Conservation (phyloP, 2,113 vertebrate genomes). For the Calidris pugnax region DNA sequence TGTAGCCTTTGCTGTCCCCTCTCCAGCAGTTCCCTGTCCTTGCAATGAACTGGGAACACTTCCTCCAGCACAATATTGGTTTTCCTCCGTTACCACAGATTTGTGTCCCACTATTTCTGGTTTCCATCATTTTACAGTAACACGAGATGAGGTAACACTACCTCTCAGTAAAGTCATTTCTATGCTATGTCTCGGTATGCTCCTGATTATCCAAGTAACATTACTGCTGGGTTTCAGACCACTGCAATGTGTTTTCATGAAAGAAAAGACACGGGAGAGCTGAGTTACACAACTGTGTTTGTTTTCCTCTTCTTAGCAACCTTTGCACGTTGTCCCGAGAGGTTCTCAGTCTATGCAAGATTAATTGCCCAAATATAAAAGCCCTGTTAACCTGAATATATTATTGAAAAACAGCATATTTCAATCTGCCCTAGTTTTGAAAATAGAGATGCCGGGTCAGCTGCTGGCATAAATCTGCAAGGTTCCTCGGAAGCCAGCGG, state of each 20-base stretch:
- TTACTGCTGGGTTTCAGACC: not conserved
- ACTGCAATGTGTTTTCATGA: not conserved
- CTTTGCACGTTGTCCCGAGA: not conserved
- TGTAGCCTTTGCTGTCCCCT: too few species aligned
- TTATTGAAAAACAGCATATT: slow-evolving; percentile 37
- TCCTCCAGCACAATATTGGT: not conserved
- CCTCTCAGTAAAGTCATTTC: not conserved
- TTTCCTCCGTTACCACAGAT: not conserved
- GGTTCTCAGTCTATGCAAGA: not conserved
- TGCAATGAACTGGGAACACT: not conserved
- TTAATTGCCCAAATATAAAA: slow-evolving; percentile 15
- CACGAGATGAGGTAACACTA: not conserved
- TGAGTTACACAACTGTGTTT: not conserved
- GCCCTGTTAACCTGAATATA: slow-evolving; percentile 52
- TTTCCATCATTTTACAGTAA: not conserved
- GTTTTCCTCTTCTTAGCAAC: slow-evolving; percentile 49
- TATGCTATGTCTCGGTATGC: fast-evolving
- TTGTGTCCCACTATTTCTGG: not conserved
- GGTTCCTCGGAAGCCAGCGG: not conserved
- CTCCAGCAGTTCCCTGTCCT: too few species aligned
- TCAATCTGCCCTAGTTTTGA: slow-evolving; percentile 42
- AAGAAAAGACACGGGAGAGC: not conserved
- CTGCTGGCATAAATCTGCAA: slow-evolving; percentile 30
- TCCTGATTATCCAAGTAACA: not conserved
- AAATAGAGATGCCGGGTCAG: slow-evolving; percentile 53